phyloP scores from a whole-genome alignment of 2,797 vertebrate species.

The Sebastes flavidus region DNA sequence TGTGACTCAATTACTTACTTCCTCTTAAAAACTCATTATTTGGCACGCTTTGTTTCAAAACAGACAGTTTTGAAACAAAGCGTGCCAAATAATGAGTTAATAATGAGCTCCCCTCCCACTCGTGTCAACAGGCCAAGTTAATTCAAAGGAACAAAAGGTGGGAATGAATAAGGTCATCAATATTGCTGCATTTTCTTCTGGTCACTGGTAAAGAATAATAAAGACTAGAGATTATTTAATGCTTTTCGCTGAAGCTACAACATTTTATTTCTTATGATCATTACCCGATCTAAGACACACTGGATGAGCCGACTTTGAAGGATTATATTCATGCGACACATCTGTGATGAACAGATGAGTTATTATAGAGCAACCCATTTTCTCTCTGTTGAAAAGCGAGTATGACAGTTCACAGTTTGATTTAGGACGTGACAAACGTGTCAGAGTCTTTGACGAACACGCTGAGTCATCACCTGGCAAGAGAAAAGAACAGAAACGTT shows the following conservation, averaged over 20 bases:
- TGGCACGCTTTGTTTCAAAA: neutral
- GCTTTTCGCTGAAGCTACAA: neutral
- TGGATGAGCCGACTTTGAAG: neutral
- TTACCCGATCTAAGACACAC: neutral
- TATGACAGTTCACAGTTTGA: neutral
- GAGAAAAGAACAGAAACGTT: neutral
- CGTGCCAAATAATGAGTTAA: too few species aligned
- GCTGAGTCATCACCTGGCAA: neutral
- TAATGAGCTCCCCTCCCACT: neutral
- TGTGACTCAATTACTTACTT: neutral
- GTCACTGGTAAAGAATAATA: neutral
- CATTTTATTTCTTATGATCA: neutral
- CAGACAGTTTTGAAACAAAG: neutral
- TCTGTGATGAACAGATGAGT: neutral
- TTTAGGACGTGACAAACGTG: slow-evolving; percentile 7
- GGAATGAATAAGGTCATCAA: neutral
- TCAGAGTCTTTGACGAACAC: neutral
- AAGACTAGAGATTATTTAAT: neutral
- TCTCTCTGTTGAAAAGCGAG: neutral
- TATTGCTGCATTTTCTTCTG: neutral
- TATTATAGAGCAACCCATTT: neutral
- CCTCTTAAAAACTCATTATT: neutral
- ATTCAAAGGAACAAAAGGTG: neutral
- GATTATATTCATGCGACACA: neutral
- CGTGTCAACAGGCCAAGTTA: neutral